Evolutionary conservation across 2,888 invertebrate species (phyloP).

Genomic region (Aporophyla lueneburgensis): DNA sequence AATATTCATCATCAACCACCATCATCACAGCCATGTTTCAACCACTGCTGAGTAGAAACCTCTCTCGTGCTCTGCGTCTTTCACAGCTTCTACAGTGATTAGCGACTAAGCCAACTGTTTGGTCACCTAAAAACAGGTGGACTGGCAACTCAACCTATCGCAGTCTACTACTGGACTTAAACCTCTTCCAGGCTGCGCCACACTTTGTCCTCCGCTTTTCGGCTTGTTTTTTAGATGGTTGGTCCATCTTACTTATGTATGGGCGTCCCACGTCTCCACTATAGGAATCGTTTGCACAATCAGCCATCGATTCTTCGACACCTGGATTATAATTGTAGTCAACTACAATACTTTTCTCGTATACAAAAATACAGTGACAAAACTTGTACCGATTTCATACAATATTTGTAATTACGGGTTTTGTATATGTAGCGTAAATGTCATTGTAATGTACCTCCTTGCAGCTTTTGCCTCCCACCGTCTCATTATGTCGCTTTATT

Average conservation of each 20-base stretch:
- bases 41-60: not conserved
- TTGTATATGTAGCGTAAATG: not conserved
- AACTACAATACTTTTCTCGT: not conserved
- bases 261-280: too few relatives aligned
- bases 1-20: not conserved
- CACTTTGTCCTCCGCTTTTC: too few relatives aligned
- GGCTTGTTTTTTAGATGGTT: too few relatives aligned
- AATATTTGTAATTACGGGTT: not conserved
- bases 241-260: too few relatives aligned
- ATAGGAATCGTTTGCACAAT: too few relatives aligned
- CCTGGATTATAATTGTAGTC: not conserved
- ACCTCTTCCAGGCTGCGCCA: too few relatives aligned
- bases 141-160: too few relatives aligned
- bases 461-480: slow-evolving; percentile 17
- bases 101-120: not conserved
- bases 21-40: not conserved
- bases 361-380: not conserved
- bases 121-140: not conserved
- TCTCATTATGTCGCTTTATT: slow-evolving; percentile 41
- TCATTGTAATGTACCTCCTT: not conserved
- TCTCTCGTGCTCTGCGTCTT: not conserved
- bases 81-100: not conserved
- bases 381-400: not conserved
- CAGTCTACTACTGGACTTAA: too few relatives aligned
- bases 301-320: too few relatives aligned